Evolutionary conservation across 2,113 vertebrate genomes (phyloP).

Genomic region (Tringa solitaria): DNA sequence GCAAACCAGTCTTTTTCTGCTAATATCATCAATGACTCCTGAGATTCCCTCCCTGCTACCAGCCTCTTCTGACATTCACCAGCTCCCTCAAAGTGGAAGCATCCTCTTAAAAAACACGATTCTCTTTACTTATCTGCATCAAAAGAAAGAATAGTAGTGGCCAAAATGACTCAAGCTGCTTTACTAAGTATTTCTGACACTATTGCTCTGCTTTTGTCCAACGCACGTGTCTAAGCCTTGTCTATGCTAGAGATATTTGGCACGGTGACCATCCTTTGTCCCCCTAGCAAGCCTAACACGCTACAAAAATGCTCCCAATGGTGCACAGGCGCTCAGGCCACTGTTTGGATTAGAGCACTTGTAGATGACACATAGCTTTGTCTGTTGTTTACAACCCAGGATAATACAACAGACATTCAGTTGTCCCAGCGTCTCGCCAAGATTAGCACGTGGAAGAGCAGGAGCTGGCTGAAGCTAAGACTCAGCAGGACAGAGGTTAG

Average conservation of each 20-base stretch:
- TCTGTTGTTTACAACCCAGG: constrained; percentile 58
- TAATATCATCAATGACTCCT: neutral
- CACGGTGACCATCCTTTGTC: neutral
- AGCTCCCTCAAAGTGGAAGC: constrained; percentile 26
- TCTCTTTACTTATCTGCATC: constrained; percentile 62
- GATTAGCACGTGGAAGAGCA: constrained; percentile 61
- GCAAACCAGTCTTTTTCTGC: constrained; percentile 31
- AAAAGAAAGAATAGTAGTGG: constrained; percentile 67
- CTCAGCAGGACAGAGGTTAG: constrained; percentile 41
- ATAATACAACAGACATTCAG: constrained; percentile 19
- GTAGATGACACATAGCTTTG: constrained; percentile 37
- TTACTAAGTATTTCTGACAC: constrained; percentile 48
- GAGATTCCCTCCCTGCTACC: constrained; percentile 53
- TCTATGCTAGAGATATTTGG: neutral
- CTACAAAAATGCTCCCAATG: neutral
- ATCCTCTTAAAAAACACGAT: constrained; percentile 54
- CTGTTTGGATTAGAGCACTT: constrained; percentile 40
- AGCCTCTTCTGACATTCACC: constrained; percentile 55
- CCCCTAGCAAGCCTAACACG: neutral
- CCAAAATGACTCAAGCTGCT: constrained; percentile 51
- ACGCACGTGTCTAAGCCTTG: neutral
- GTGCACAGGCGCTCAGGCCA: constrained; percentile 20
- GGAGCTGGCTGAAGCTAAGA: constrained; percentile 36
- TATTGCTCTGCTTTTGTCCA: constrained; percentile 32
- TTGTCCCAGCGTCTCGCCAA: constrained; percentile 53